Conservation (phyloP, 2,797 vertebrate genomes). For the Mus spretus region DNA sequence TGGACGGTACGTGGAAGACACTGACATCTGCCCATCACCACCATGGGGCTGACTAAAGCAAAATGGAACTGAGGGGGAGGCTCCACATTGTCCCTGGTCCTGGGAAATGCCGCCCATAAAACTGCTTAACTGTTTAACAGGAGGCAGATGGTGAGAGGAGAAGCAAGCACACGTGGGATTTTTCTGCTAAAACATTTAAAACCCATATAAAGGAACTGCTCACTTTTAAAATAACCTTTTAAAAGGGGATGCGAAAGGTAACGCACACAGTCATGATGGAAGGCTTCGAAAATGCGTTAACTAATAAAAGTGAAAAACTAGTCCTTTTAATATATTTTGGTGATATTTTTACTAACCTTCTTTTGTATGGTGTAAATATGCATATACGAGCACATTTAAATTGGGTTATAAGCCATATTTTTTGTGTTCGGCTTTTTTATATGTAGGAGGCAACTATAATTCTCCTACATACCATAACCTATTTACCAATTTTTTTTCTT, state of each 20-base stretch:
- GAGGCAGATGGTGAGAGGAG: slow-evolving; percentile 74
- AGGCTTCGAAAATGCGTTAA: not conserved
- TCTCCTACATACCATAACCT: slow-evolving; percentile 26
- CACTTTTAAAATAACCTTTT: slow-evolving; percentile 70
- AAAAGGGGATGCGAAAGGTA: slow-evolving; percentile 57
- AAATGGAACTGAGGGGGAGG: slow-evolving; percentile 36
- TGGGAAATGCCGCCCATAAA: slow-evolving; percentile 67
- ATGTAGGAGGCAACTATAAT: slow-evolving; percentile 44
- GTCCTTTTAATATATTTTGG: not conserved
- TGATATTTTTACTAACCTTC: not conserved
- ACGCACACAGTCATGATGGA: not conserved
- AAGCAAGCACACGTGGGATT: slow-evolving; percentile 40
- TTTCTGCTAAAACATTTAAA: slow-evolving; percentile 62
- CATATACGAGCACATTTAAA: not conserved
- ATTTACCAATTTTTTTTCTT: slow-evolving; percentile 13
- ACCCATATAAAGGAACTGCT: slow-evolving; percentile 57
- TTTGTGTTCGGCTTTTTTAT: slow-evolving; percentile 17
- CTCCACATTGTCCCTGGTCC: not conserved
- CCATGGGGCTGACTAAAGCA: not conserved
- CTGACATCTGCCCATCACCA: not conserved
- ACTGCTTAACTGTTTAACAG: slow-evolving; percentile 68
- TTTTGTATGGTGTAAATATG: not conserved
- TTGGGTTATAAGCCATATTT: slow-evolving; percentile 30
- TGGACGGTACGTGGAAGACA: not conserved
- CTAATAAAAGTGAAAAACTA: slow-evolving; percentile 31